Conservation (phyloP, 2,113 vertebrate genomes). For the Astatotilapia flaviijosephi region DNA sequence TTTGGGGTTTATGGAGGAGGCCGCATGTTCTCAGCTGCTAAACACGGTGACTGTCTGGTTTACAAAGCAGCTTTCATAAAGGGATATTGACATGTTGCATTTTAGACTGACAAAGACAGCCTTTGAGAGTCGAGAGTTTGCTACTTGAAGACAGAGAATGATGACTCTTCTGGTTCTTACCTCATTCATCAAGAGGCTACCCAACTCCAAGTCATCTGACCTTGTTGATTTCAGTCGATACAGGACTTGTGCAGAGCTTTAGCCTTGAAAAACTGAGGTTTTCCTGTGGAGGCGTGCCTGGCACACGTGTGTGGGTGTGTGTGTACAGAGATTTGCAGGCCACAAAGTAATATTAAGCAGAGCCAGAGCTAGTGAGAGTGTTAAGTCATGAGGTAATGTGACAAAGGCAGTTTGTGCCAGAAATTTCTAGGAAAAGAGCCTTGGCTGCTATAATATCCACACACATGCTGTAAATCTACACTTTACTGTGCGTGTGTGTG, state of each 20-base stretch:
- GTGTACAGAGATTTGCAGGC: neutral
- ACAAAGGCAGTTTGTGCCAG: slow-evolving; percentile 56
- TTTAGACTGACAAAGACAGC: slow-evolving; percentile 39
- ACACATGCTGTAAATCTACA: slow-evolving; percentile 59
- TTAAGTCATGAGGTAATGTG: slow-evolving; percentile 63
- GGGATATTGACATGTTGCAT: slow-evolving; percentile 50
- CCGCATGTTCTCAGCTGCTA: neutral
- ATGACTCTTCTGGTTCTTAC: slow-evolving; percentile 38
- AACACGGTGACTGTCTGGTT: neutral
- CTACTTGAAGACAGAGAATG: slow-evolving; percentile 43
- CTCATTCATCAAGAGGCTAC: slow-evolving; percentile 5
- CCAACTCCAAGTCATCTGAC: slow-evolving; percentile 34
- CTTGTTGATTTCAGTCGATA: neutral
- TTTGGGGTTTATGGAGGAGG: neutral
- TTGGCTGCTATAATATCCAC: slow-evolving; percentile 56
- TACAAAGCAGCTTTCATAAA: slow-evolving; percentile 54
- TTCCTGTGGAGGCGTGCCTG: slow-evolving; percentile 12
- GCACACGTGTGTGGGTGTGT: neutral
- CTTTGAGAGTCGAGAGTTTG: slow-evolving; percentile 35
- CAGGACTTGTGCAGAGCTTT: neutral
- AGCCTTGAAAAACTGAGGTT: neutral
- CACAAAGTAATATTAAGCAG: slow-evolving; percentile 41
- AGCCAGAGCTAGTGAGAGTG: slow-evolving; percentile 49
- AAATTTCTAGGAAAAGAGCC: slow-evolving; percentile 69
- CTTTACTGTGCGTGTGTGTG: neutral